phyloP scores from a whole-genome alignment of 2,888 invertebrate genomes.

The Clitarchus hookeri region DNA sequence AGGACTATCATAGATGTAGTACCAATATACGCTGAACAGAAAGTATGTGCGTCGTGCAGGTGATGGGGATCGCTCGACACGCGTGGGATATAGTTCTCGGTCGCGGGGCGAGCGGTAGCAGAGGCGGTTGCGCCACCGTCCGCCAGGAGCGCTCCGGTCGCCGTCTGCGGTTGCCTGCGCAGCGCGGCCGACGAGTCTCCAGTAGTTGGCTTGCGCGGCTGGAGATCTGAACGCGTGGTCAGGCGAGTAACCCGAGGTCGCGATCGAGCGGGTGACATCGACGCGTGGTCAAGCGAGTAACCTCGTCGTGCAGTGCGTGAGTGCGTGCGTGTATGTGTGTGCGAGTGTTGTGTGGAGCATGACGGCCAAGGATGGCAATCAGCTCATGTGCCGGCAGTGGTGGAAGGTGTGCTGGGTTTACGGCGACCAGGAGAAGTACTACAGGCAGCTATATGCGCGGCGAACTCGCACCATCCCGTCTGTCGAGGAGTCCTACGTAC shows the following conservation, averaged over 20 bases:
- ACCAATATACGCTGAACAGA: too few relatives aligned
- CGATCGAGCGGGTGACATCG: neutral
- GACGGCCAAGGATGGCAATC: slow-evolving; percentile 63
- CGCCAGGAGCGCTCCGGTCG: slow-evolving; percentile 7
- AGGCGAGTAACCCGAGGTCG: neutral
- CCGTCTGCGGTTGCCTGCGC: neutral
- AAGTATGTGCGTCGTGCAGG: too few relatives aligned
- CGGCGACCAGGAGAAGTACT: slow-evolving; percentile 83
- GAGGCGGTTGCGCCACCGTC: neutral
- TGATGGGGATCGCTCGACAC: too few relatives aligned
- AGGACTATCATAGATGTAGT: too few relatives aligned
- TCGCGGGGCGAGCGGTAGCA: neutral
- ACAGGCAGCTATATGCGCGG: slow-evolving; percentile 76
- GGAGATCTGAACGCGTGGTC: neutral
- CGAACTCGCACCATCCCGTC: slow-evolving; percentile 42
- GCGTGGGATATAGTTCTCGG: too few relatives aligned
- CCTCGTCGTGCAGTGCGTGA: neutral
- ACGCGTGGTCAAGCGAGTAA: neutral
- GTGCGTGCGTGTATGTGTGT: neutral
- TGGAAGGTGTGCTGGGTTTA: slow-evolving; percentile 90
- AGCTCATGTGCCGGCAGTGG: slow-evolving; percentile 85
- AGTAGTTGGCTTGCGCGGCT: neutral
- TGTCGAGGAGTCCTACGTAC: neutral
- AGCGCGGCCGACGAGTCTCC: neutral
- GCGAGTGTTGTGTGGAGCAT: slow-evolving; percentile 32